Evolutionary conservation across 1,140 invertebrate genomes (phyloP), one percentile per base, ranked within the genome.

Genomic region (Reticulitermes speratus): DNA sequence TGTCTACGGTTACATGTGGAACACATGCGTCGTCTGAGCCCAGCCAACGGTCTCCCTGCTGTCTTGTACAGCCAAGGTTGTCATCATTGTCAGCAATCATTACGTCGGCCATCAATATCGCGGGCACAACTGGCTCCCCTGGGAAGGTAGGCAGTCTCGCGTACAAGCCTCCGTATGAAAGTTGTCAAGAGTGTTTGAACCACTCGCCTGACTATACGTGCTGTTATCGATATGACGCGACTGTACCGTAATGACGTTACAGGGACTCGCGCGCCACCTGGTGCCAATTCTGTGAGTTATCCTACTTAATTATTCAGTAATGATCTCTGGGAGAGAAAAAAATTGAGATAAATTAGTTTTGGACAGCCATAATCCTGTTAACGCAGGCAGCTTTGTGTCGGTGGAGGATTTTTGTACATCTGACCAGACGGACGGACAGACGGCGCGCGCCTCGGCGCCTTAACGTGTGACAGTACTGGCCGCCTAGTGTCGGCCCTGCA

Each of bases 211-310:
- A 14, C 52, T 12, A n/a, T n/a, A 48, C 45, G 9, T 55, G 52
- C 52, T 55, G 52, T 14, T 55, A 5, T 19, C 52, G 19, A 16
- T 21, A 55, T 21, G 52, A 14, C 52, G 19, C 52, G 14, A 55
- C 52, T 55, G 52, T 55, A 55, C 52, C 52, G 5, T 55, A 55
- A 55, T 55, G 52, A 55, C 19, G 52, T 55, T 55, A 55, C 52
- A 55, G 52, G 19, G 19, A 55, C 52, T n/a, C 65, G 25, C 65
- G 65, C 65, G 65, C 65, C 65, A 75, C 65, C 65, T 75, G 65
- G 65, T 75, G 65, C 65, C 65, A 75, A 75, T 75, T 75, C 65
- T 14, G 65, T 75, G 65, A 75, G 65, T 75, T 75, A 75, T 75
- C 65, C 65, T 75, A n/a, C 65, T 75, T 75, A 75, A 75, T 75